These are phyloP conservation scores for Nudaria mundana DNA, from an alignment of 2,888 invertebrate genomes.

Conservation along the genomic window DNA sequence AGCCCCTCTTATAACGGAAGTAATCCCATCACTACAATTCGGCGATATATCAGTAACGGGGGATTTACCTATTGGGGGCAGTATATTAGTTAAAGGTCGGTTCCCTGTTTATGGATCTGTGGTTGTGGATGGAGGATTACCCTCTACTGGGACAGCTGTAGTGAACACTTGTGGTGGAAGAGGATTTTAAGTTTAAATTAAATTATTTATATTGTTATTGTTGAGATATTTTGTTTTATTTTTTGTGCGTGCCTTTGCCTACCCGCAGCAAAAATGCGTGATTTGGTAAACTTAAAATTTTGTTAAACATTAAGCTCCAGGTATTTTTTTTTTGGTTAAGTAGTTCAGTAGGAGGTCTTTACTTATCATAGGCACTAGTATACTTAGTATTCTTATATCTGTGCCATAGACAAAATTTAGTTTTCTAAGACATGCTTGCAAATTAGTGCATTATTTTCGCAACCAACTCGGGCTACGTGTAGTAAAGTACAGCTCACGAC, in stretches of 20 bases:
- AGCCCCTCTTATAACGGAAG: conserved; percentile 54
- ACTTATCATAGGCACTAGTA: too few relatives aligned
- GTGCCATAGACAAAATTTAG: too few relatives aligned
- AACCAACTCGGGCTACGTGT: too few relatives aligned
- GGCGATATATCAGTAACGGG: conserved; percentile 59
- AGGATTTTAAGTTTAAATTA: conserved; percentile 22
- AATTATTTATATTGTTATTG: conserved; percentile 13
- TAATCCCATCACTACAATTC: conserved; percentile 54
- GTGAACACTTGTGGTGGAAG: conserved; percentile 50
- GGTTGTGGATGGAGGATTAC: conserved; percentile 55
- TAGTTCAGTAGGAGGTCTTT: too few relatives aligned
- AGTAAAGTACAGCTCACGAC: too few relatives aligned
- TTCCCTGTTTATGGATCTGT: conserved; percentile 67
- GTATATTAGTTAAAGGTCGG: conserved; percentile 57
- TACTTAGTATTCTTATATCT: too few relatives aligned
- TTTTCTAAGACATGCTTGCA: too few relatives aligned
- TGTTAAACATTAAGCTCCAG: too few relatives aligned
- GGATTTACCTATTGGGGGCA: conserved; percentile 58
- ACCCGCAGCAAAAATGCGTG: too few relatives aligned
- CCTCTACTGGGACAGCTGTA: conserved; percentile 54
- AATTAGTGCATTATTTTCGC: too few relatives aligned
- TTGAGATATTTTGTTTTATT: conserved; percentile 1
- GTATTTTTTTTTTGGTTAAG: too few relatives aligned
- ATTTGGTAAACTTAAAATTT: too few relatives aligned
- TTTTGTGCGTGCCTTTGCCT: neutral